Evolutionary conservation across 2,113 vertebrate species (phyloP).

Genomic region (Columba livia): DNA sequence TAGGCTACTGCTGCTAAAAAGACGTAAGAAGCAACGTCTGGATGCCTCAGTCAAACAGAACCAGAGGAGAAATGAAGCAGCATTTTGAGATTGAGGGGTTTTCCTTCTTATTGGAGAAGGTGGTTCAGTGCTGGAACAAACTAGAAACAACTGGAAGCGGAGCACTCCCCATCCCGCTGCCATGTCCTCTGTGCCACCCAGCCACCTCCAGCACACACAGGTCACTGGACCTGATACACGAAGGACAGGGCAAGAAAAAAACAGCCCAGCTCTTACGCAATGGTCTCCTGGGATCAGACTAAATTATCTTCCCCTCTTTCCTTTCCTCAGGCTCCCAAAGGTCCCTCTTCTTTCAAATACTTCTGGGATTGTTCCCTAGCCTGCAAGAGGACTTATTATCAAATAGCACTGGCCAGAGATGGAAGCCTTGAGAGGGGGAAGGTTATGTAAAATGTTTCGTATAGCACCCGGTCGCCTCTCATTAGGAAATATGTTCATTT

Average conservation of each 20-base stretch:
- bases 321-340: neutral
- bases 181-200: neutral
- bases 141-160: neutral
- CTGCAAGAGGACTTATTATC: neutral
- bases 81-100: neutral
- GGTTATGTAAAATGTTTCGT: neutral
- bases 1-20: neutral
- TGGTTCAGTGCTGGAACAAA: neutral
- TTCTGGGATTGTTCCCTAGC: neutral
- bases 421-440: neutral
- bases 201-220: neutral
- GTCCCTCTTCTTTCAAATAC: neutral
- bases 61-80: neutral
- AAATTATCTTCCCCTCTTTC: neutral
- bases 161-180: fast-evolving
- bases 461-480: neutral
- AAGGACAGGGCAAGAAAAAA: neutral
- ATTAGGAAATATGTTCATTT: neutral
- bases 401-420: neutral
- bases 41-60: neutral
- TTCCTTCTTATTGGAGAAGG: neutral
- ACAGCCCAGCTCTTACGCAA: neutral
- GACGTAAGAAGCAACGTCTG: neutral
- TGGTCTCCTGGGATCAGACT: neutral
- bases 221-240: neutral